phyloP scores from a whole-genome alignment of 2,797 vertebrate genomes.

The Enoplosus armatus region DNA sequence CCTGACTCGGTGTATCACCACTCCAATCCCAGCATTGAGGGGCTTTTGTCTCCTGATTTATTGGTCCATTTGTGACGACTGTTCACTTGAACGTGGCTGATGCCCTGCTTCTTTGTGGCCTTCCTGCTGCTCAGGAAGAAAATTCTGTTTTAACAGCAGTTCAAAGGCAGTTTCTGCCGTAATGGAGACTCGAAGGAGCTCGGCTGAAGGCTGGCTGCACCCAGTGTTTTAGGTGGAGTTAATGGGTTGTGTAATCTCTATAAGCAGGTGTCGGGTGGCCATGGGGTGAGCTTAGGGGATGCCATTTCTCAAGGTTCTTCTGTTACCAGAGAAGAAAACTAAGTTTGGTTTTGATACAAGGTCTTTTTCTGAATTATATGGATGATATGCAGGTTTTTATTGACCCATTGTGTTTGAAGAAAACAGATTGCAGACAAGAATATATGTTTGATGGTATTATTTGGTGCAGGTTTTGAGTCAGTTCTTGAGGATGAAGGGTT shows the following conservation, averaged over 20 bases:
- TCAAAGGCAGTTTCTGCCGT: slow-evolving; percentile 69
- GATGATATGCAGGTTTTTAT: neutral
- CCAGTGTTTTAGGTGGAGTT: slow-evolving; percentile 73
- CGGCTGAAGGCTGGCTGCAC: slow-evolving; percentile 58
- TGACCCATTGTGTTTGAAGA: slow-evolving; percentile 5
- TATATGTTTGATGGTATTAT: neutral
- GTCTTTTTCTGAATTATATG: slow-evolving; percentile 9
- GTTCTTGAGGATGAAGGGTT: neutral
- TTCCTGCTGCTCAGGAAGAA: slow-evolving; percentile 36
- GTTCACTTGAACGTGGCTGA: slow-evolving; percentile 60
- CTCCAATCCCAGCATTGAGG: slow-evolving; percentile 30
- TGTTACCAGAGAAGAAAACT: slow-evolving; percentile 58
- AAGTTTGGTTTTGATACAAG: slow-evolving; percentile 37
- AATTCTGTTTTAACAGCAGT: slow-evolving; percentile 55
- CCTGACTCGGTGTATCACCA: slow-evolving; percentile 42
- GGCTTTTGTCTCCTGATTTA: slow-evolving; percentile 73
- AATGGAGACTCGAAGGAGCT: slow-evolving; percentile 68
- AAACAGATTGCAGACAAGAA: slow-evolving; percentile 8
- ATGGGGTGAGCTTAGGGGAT: slow-evolving; percentile 59
- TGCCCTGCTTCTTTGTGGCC: slow-evolving; percentile 44
- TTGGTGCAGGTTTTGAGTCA: neutral
- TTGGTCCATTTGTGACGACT: slow-evolving; percentile 65
- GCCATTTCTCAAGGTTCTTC: slow-evolving; percentile 73
- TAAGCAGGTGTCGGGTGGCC: slow-evolving; percentile 73
- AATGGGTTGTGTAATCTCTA: slow-evolving; percentile 79